phyloP scores from a whole-genome alignment of 2,113 vertebrate genomes.

The Maccullochella peelii region DNA sequence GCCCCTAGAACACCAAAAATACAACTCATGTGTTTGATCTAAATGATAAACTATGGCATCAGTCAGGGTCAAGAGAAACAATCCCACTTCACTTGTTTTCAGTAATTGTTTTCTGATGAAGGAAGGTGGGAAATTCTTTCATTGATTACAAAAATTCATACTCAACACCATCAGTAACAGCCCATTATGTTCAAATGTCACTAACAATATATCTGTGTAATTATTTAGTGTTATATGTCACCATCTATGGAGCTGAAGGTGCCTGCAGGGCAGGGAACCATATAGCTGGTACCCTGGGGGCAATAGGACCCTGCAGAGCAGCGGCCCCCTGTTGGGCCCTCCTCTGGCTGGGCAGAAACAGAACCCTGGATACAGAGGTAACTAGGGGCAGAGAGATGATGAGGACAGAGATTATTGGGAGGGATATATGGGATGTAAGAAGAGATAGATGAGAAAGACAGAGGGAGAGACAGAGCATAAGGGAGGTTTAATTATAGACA shows the following conservation, averaged over 20 bases:
- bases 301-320: slow-evolving; percentile 89
- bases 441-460: slow-evolving; percentile 48
- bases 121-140: not conserved
- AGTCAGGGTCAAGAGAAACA: not conserved
- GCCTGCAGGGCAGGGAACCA: slow-evolving; percentile 86
- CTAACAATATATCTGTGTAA: slow-evolving; percentile 13
- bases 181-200: slow-evolving; percentile 43
- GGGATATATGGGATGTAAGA: not conserved
- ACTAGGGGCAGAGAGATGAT: slow-evolving; percentile 63
- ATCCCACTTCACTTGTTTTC: slow-evolving; percentile 1
- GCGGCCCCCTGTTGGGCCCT: slow-evolving; percentile 77
- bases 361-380: slow-evolving; percentile 83
- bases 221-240: slow-evolving; percentile 51
- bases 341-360: slow-evolving; percentile 76
- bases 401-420: slow-evolving; percentile 32
- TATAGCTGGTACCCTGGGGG: slow-evolving; percentile 81
- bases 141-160: not conserved
- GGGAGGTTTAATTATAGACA: slow-evolving; percentile 50
- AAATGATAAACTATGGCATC: not conserved
- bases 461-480: slow-evolving; percentile 17
- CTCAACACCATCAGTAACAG: not conserved
- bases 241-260: slow-evolving; percentile 84
- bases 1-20: slow-evolving; percentile 70
- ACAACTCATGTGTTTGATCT: not conserved
- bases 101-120: not conserved